Evolutionary conservation across 1,140 invertebrate genomes (phyloP).

Genomic region (Lasioglossum baleicum): DNA sequence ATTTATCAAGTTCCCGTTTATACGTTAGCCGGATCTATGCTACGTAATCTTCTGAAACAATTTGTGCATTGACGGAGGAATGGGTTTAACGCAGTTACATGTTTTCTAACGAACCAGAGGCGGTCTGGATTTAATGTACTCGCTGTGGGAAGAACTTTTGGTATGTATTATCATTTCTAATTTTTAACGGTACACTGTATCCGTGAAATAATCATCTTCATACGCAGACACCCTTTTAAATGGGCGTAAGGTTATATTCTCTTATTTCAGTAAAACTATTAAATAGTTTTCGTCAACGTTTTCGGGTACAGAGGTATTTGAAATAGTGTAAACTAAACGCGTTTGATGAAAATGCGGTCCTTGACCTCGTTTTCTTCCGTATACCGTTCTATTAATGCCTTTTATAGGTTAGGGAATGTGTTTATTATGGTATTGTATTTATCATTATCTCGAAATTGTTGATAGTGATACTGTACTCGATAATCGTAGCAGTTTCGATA

Average conservation of each 20-base stretch:
- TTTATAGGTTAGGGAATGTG: conserved; percentile 39
- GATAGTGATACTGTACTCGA: not conserved
- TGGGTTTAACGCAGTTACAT: conserved; percentile 87
- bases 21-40: conserved; percentile 43
- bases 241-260: conserved; percentile 13
- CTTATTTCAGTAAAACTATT: not conserved
- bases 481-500: not conserved
- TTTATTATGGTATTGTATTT: conserved; percentile 25
- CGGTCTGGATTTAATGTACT: conserved; percentile 86
- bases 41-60: conserved; percentile 45
- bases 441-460: not conserved
- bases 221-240: not conserved
- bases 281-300: not conserved
- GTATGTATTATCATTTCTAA: conserved; percentile 73
- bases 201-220: not conserved
- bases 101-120: conserved; percentile 87
- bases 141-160: conserved; percentile 89
- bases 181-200: not conserved
- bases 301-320: not conserved
- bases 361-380: conserved; percentile 30
- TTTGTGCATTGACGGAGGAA: conserved; percentile 63
- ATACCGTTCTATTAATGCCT: conserved; percentile 9
- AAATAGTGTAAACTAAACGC: conserved; percentile 4
- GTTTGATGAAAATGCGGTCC: conserved; percentile 29
- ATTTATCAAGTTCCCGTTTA: conserved; percentile 29